Percentiles rank a stretch among this genome's conserved stretches.
phyloP scores from a whole-genome alignment of 2,797 vertebrate species.

The Borostomias antarcticus region DNA sequence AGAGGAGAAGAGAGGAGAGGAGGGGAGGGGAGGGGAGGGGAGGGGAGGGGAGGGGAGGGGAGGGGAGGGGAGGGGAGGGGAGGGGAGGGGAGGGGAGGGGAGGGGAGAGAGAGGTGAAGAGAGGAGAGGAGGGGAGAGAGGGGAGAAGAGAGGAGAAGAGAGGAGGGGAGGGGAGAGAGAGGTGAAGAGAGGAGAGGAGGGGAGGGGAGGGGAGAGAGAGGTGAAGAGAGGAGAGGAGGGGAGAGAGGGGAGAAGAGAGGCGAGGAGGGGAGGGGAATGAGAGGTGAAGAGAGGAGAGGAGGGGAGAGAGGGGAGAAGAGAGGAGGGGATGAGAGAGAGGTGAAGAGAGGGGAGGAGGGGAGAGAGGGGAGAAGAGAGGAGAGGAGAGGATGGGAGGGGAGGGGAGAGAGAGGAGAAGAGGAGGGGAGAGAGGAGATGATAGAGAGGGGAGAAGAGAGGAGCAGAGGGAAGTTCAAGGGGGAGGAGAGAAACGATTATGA shows the following conservation, averaged over 20 bases:
- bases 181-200: no score
- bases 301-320: background rate
- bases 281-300: background rate
- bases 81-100: background rate
- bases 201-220: background rate
- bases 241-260: background rate
- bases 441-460: background rate
- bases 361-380: background rate
- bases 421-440: no score
- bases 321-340: background rate
- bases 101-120: no score
- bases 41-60: background rate
- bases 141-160: background rate
- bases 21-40: background rate
- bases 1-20: background rate
- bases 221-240: no score
- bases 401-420: no score
- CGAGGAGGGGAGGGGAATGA: background rate
- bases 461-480: background rate
- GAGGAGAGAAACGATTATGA: background rate
- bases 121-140: no score
- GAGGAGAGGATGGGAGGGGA: no score
- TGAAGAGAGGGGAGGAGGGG: no score
- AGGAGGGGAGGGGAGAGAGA: background rate
- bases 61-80: background rate